These are phyloP conservation scores for Motacilla tschutschensis DNA, from an alignment of 2,113 vertebrate species.

Conservation along the genomic window DNA sequence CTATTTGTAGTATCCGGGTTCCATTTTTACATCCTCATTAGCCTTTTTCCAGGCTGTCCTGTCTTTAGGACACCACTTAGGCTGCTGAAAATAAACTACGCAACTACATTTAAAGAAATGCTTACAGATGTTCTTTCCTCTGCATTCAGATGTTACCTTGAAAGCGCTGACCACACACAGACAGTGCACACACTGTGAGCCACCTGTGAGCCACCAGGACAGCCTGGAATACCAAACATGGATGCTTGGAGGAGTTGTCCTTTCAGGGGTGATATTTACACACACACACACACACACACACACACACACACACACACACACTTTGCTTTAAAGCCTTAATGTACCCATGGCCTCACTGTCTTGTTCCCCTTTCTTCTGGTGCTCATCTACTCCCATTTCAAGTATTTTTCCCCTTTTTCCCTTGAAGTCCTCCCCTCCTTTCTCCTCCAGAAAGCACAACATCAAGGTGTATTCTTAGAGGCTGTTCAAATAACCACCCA, in stretches of 20 bases:
- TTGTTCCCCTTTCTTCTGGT: not conserved
- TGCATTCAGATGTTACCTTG: not conserved
- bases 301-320: not conserved
- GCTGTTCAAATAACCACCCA: not conserved
- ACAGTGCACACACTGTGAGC: not conserved
- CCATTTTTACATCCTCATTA: not conserved
- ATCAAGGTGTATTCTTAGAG: not conserved
- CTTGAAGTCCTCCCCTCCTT: not conserved
- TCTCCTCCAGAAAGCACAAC: not conserved
- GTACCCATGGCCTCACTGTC: fast-evolving
- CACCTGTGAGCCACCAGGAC: not conserved
- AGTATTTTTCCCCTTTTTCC: not conserved
- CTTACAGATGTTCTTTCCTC: not conserved
- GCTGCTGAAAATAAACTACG: not conserved
- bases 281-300: not conserved
- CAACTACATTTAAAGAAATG: not conserved
- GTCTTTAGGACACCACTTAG: not conserved
- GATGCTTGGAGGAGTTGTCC: not conserved
- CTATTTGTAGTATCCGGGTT: not conserved
- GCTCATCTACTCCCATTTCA: not conserved
- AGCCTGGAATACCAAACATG: not conserved
- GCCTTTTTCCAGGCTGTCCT: not conserved
- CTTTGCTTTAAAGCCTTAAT: not conserved
- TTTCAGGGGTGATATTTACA: not conserved
- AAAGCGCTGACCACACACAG: not conserved